Evolutionary conservation across 2,888 invertebrate genomes (phyloP).

Genomic region (Ichneumoninae sp.): DNA sequence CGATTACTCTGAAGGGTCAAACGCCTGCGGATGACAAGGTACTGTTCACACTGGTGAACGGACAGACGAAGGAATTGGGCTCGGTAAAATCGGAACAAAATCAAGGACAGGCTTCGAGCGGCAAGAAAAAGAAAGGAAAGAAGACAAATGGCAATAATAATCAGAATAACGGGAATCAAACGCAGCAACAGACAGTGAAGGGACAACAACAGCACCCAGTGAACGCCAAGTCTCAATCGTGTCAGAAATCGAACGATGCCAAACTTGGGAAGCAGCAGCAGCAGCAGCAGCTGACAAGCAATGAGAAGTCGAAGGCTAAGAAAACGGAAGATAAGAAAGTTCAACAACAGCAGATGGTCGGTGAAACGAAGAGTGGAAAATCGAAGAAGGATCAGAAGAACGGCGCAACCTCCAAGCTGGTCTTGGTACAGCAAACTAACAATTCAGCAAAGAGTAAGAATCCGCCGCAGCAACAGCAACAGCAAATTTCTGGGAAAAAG

Average conservation of each 20-base stretch:
- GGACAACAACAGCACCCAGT: constrained; percentile 68
- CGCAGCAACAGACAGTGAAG: constrained; percentile 70
- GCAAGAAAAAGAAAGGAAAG: background rate
- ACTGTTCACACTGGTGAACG: constrained; percentile 89
- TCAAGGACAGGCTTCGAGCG: constrained; percentile 59
- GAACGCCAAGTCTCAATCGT: constrained; percentile 60
- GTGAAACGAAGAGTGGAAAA: constrained; percentile 75
- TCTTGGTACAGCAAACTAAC: constrained; percentile 71
- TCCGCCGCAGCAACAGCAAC: constrained; percentile 37
- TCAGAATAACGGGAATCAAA: constrained; percentile 68
- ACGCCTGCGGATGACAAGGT: constrained; percentile 91
- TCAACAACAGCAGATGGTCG: constrained; percentile 71
- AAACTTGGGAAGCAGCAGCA: constrained; percentile 75
- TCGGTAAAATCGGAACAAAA: constrained; percentile 71
- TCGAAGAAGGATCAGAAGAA: constrained; percentile 81
- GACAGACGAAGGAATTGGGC: constrained; percentile 83
- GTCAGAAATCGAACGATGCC: constrained; percentile 66
- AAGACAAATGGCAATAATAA: constrained; percentile 62
- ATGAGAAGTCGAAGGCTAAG: constrained; percentile 75
- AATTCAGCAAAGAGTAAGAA: constrained; percentile 68
- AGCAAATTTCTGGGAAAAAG: constrained; percentile 1
- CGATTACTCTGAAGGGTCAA: constrained; percentile 90
- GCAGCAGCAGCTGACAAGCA: constrained; percentile 53
- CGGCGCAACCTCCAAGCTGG: constrained; percentile 78
- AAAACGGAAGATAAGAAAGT: constrained; percentile 72